Evolutionary conservation across 2,797 vertebrate genomes (phyloP), one percentile per base, ranked within the genome.

Genomic region (Melanotaenia parkinsoni): DNA sequence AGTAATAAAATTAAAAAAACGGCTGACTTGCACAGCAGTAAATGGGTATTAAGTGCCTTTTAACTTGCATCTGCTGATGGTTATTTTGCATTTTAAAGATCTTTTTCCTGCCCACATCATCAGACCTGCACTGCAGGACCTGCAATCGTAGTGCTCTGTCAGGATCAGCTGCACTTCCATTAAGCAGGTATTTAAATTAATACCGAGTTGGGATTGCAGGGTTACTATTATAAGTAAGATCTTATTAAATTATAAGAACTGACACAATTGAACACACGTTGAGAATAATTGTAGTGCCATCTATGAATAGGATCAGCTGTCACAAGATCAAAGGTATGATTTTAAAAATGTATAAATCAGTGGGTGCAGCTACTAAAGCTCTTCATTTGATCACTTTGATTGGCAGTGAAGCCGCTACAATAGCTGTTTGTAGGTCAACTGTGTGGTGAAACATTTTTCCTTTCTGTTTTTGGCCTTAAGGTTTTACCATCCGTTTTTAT

Each of bases 31-130:
- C 68, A 70, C 63, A 28, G 59, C 58, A 61, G 79, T 75, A 81
- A 83, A 82, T 80, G 72, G 61, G 54, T 66, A 84, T 87, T 77
- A 89, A 88, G 63, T 82, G 82, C 80, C 67, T 73, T 66, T 51
- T 51, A 51, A 51, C 80, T 83, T 82, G 81, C 77, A 81, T 86
- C 67, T 88, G 72, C 1, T 53, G 58, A 64, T 80, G 76, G 81
- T 84, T 86, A 79, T 82, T 91, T 88, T 83, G 83, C 84, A 88
- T 87, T 88, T 88, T 87, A 89, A 87, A 86, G 78, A 70, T 73
- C 74, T 51, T 79, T 82, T 74, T 86, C 69, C 79, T 86, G 86
- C 74, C 47, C 77, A 78, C 81, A 80, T 88, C 80, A 79, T 88
- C 82, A 87, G 77, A 70, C 74, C 53, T 76, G 26, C 8, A 1